Evolutionary conservation across 2,797 vertebrate genomes (phyloP).

Genomic region (Lepus oiostolus): DNA sequence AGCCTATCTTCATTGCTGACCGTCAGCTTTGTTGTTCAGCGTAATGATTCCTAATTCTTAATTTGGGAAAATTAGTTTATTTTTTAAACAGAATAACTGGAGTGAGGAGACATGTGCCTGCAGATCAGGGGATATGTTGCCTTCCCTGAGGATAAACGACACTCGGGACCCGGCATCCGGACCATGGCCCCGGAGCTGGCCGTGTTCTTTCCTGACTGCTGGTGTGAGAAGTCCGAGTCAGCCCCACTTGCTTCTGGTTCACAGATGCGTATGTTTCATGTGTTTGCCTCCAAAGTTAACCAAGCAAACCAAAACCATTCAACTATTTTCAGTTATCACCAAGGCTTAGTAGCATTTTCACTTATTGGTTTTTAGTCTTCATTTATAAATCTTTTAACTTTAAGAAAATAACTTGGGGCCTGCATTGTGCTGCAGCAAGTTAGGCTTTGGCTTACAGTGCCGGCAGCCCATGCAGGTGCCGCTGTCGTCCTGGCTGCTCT

Average conservation of each 20-base stretch:
- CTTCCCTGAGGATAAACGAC: background rate
- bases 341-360: background rate
- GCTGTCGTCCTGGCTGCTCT: no score
- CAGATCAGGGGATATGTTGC: background rate
- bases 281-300: background rate
- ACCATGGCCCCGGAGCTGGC: background rate
- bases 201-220: accelerated
- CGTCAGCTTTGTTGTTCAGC: background rate
- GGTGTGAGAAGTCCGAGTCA: no score
- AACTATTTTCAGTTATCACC: background rate
- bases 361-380: background rate
- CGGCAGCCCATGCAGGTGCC: no score
- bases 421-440: no score
- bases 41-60: background rate
- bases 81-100: background rate
- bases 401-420: background rate
- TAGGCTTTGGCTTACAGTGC: no score
- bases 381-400: background rate
- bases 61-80: background rate
- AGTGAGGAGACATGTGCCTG: background rate
- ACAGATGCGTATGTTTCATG: background rate
- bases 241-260: background rate
- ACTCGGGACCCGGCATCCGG: no score
- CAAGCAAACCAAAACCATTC: background rate
- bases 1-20: background rate